A percentile compares a stretch with the other conserved stretches of the same genome.
These are phyloP conservation scores for Deroptyus accipitrinus DNA, from an alignment of 2,113 vertebrate genomes.

Conservation along the genomic window DNA sequence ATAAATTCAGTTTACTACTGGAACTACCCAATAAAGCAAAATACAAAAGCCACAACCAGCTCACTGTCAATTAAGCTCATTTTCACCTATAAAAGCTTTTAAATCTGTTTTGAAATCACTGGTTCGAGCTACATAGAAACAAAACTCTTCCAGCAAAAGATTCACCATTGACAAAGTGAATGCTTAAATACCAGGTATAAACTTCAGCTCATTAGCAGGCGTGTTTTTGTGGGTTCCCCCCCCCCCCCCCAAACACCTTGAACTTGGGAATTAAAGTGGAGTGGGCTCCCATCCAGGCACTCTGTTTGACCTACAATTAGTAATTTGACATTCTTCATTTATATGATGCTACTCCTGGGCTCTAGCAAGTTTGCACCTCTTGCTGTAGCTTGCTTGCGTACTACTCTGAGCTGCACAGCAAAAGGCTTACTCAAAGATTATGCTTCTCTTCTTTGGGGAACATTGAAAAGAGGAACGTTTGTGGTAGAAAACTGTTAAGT, in stretches of 20 bases:
- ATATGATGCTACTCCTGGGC: not conserved
- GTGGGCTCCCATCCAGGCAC: not conserved
- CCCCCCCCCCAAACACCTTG: too few species aligned
- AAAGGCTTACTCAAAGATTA: not conserved
- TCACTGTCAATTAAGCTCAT: not conserved
- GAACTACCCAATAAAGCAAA: constrained; percentile 11
- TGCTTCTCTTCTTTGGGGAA: not conserved
- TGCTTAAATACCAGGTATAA: not conserved
- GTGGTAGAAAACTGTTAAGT: not conserved
- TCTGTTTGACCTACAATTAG: not conserved
- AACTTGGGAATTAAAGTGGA: not conserved
- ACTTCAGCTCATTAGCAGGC: not conserved
- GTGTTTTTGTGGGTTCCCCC: not conserved
- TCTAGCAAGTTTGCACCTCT: not conserved
- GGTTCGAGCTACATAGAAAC: not conserved
- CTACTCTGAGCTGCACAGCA: not conserved
- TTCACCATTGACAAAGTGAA: not conserved
- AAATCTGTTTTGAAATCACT: not conserved
- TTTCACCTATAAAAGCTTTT: constrained; percentile 11
- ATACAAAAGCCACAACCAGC: not conserved
- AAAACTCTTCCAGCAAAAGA: not conserved
- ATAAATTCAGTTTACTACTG: constrained; percentile 26
- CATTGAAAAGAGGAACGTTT: not conserved
- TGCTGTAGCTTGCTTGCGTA: not conserved
- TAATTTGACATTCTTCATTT: not conserved